Conservation (phyloP, 2,797 vertebrate genomes). For the Pipistrellus pygmaeus region DNA sequence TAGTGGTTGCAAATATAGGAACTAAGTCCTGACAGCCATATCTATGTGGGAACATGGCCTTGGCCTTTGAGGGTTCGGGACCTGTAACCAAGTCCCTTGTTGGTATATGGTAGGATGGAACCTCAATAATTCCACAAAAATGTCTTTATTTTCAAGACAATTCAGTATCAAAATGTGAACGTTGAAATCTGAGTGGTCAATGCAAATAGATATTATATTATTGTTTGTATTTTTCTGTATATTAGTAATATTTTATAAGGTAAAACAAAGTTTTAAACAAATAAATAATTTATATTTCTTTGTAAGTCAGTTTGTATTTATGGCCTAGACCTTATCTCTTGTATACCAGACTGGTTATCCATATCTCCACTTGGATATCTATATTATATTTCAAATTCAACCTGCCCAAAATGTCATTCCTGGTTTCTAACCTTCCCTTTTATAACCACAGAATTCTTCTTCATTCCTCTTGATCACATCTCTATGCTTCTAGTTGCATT, state of each 20-base stretch:
- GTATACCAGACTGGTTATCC: background rate
- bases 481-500: background rate
- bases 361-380: background rate
- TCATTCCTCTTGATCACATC: background rate
- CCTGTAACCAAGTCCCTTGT: background rate
- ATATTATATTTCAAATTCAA: background rate
- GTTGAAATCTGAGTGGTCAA: constrained; percentile 6
- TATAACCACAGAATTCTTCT: background rate
- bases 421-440: background rate
- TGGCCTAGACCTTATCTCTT: background rate
- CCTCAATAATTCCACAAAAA: background rate
- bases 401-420: background rate
- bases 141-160: background rate
- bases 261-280: constrained; percentile 13
- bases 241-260: background rate
- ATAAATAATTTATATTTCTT: background rate
- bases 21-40: background rate
- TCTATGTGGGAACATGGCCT: background rate
- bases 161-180: background rate
- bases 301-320: background rate
- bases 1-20: background rate
- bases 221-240: background rate
- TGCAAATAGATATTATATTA: background rate
- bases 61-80: background rate
- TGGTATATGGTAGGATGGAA: background rate